Evolutionary conservation across 2,888 invertebrate species (phyloP).

Genomic region (Cantharis flavilabris): DNA sequence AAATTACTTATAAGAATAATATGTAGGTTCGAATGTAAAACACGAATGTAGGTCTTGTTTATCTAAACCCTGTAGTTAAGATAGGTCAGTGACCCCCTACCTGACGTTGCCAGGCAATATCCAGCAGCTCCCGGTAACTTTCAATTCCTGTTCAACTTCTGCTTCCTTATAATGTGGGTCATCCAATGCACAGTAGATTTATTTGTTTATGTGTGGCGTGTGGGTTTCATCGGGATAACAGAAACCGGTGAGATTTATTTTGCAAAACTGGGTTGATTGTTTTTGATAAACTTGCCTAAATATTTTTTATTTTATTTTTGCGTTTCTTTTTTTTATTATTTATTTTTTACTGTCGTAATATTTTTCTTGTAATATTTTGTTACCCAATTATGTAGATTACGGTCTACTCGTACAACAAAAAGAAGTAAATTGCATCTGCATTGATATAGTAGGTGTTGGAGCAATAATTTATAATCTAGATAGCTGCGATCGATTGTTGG

Average conservation of each 20-base stretch:
- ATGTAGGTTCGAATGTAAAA: neutral
- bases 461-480: neutral
- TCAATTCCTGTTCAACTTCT: constrained; percentile 1
- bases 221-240: neutral
- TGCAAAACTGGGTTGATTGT: neutral
- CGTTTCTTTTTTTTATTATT: neutral
- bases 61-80: constrained; percentile 18
- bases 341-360: neutral
- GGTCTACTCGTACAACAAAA: neutral
- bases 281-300: neutral
- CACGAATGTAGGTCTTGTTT: neutral
- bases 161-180: constrained; percentile 9
- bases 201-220: constrained; percentile 2
- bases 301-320: neutral
- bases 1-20: neutral
- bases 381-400: neutral
- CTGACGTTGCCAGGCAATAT: constrained; percentile 33
- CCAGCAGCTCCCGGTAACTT: constrained; percentile 7
- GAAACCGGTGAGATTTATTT: neutral
- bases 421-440: neutral
- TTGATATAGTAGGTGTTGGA: neutral
- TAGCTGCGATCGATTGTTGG: neutral
- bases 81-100: constrained; percentile 33
- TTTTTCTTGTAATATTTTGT: neutral
- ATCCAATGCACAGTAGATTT: constrained; percentile 1